Base-by-base conservation (phyloP, 37 sponge, comb jelly and placozoan species). In the Bolinopsis microptera region DNA sequence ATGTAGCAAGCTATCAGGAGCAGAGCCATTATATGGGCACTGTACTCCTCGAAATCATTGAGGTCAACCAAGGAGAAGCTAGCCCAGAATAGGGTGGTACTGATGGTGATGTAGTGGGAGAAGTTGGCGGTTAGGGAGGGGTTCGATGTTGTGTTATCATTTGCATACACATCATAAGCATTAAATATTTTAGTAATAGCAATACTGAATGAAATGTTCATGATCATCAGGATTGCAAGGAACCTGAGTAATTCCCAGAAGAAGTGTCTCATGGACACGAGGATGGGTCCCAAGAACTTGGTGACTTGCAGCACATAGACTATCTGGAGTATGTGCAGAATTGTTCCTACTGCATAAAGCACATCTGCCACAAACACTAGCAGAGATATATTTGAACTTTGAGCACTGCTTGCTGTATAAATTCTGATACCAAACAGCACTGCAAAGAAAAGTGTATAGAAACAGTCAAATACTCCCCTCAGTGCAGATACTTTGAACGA, bases 41-140 rank as follows among this genome's bases (percentile, higher is more conserved):
- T 86, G 30, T 86, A 86, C 3, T 86, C 90, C 35, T 39, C 36
- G 61, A 86, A 86, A 27, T 39, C 90, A 8, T 86, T 86, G n/a
- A 86, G 48, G 24, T 86, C 90, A n/a, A 86, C 90, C 30, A 86
- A 41, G n/a, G 36, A 39, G 36, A 86, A 86, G 61, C 61, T 86
- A 34, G 90, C 90, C 90, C 90, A 86, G 26, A 86, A 86, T 5
- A 86, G 61, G 38, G 90, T 86, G 26, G 90, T 86, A 40, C 61
- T 41, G 90, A 86, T 86, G 27, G 26, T 34, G 40, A 41, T 39
- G 35, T 36, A 86, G 61, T 86, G 90, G 61, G 41, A 41, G 26
- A 86, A 86, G 13, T 48, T 41, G 61, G 34, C 40, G 3, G 41
- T 22, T 36, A 39, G 22, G 27, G 34, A 28, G 3, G 41, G 24